Percentiles rank a stretch among this genome's conserved stretches.
These are phyloP conservation scores for Caenorhabditis zanzibari DNA, from an alignment of 2,888 invertebrate genomes.

Conservation along the genomic window DNA sequence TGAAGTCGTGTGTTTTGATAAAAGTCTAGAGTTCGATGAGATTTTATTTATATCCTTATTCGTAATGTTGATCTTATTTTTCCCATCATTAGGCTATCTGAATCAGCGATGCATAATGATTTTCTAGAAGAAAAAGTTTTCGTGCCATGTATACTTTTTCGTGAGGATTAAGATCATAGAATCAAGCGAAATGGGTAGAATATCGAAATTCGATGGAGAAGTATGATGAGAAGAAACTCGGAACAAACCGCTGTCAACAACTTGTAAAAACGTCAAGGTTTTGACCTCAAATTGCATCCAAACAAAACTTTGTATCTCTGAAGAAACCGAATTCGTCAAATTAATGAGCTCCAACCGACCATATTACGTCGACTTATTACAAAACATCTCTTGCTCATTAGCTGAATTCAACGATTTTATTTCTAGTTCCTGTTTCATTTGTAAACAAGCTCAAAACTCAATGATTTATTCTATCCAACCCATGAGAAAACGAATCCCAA, in stretches of 20 bases:
- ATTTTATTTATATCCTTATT: background rate
- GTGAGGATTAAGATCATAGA: background rate
- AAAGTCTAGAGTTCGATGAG: background rate
- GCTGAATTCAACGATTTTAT: background rate
- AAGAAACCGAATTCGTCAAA: no score
- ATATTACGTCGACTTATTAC: no score
- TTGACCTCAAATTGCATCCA: no score
- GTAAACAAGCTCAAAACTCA: background rate
- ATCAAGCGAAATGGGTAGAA: background rate
- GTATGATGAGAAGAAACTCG: no score
- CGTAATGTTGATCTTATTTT: background rate
- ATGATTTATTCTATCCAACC: conserved; percentile 11
- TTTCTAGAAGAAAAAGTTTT: background rate
- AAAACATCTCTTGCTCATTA: no score
- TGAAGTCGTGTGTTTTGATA: background rate
- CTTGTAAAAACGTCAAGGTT: no score
- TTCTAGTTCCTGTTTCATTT: background rate
- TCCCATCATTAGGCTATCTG: background rate
- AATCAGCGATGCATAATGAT: background rate
- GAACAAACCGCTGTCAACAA: no score
- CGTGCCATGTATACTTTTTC: background rate
- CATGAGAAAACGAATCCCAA: conserved; percentile 43
- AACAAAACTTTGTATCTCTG: no score
- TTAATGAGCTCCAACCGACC: no score
- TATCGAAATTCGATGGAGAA: no score